Percentiles rank a stretch among this genome's conserved stretches.
phyloP scores from a whole-genome alignment of 2,888 invertebrate genomes.

The Branchipolynoe longqiensis region DNA sequence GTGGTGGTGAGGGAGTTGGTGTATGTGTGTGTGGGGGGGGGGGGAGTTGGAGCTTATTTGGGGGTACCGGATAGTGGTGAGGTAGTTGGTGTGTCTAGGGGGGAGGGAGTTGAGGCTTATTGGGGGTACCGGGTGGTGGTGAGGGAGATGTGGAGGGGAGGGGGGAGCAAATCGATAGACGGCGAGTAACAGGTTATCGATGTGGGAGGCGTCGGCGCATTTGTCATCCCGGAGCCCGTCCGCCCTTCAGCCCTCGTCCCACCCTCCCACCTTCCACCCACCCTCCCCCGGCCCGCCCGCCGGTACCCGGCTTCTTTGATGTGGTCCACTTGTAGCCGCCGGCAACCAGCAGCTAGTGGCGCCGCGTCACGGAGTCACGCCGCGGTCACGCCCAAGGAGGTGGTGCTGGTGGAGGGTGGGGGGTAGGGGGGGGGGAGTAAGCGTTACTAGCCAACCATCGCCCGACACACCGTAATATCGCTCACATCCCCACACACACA shows the following conservation, averaged over 20 bases:
- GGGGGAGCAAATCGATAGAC: conserved; percentile 18
- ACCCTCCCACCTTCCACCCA: too few relatives aligned
- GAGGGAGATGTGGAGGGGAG: not conserved
- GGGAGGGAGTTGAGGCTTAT: too few relatives aligned
- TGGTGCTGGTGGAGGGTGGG: conserved; percentile 6
- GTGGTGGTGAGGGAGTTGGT: too few relatives aligned
- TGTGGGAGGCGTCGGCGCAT: conserved; percentile 28
- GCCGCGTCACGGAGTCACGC: conserved; percentile 38
- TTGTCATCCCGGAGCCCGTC: too few relatives aligned
- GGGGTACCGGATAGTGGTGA: not conserved
- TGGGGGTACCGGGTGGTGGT: not conserved
- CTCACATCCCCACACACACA: too few relatives aligned
- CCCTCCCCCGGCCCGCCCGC: too few relatives aligned
- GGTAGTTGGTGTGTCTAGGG: not conserved
- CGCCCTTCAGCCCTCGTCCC: too few relatives aligned
- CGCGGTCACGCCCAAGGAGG: conserved; percentile 9
- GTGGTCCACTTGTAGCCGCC: conserved; percentile 47
- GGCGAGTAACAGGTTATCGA: conserved; percentile 49
- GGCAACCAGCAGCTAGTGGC: not conserved
- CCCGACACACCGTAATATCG: too few relatives aligned
- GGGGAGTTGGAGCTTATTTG: not conserved
- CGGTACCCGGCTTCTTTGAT: conserved; percentile 28
- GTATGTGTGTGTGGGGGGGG: too few relatives aligned
- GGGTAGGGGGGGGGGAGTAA: too few relatives aligned
- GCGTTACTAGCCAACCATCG: too few relatives aligned